Percentiles rank a stretch among this genome's conserved stretches.
Conservation (phyloP, 2,113 vertebrate genomes). For the Mesocricetus auratus region DNA sequence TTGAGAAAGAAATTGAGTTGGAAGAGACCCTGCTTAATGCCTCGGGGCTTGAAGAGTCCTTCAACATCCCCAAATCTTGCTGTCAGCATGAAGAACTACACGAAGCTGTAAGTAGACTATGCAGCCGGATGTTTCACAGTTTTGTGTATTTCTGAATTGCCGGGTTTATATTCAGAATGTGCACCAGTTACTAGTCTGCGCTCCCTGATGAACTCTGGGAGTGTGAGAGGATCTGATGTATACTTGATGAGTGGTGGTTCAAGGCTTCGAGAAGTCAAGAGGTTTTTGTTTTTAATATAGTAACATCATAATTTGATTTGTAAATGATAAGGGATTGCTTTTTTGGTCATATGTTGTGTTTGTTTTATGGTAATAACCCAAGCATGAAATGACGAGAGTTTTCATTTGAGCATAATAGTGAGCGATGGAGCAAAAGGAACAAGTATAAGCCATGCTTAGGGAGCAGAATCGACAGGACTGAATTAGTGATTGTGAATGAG, state of each 20-base stretch:
- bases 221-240: not conserved
- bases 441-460: not conserved
- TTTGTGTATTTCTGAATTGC: not conserved
- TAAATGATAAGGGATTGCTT: not conserved
- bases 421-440: not conserved
- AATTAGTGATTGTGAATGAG: not conserved
- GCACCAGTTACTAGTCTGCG: not conserved
- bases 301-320: not conserved
- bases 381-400: not conserved
- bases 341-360: not conserved
- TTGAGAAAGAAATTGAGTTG: slow-evolving; percentile 98
- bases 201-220: not conserved
- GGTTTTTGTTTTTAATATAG: not conserved
- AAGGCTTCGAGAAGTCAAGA: not conserved
- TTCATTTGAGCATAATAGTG: not conserved
- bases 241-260: not conserved
- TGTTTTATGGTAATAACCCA: not conserved
- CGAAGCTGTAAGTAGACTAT: slow-evolving; percentile 90
- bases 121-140: not conserved
- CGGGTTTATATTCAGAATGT: not conserved
- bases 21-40: slow-evolving; percentile 94
- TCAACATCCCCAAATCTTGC: slow-evolving; percentile 93
- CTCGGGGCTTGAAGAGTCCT: slow-evolving; percentile 88
- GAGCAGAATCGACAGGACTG: not conserved
- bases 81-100: slow-evolving; percentile 94